Evolutionary conservation across 1,140 invertebrate genomes (phyloP).

Genomic region (Heliothis virescens): DNA sequence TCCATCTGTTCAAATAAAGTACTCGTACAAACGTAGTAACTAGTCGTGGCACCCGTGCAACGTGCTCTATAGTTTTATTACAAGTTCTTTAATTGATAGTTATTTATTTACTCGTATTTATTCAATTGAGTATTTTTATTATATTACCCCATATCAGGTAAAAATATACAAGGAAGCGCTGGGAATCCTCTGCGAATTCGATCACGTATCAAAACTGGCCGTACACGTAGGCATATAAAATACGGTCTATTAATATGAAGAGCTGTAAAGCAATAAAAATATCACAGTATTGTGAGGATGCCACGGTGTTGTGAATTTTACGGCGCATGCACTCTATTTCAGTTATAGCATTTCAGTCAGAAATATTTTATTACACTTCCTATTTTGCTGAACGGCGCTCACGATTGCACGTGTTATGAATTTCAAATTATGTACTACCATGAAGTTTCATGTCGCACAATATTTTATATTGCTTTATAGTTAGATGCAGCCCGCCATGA

Average conservation of each 20-base stretch:
- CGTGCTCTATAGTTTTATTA: constrained; percentile 1
- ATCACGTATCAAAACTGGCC: constrained; percentile 33
- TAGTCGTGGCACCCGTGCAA: background rate
- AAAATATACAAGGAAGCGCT: constrained; percentile 8
- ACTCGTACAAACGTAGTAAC: constrained; percentile 49
- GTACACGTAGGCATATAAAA: constrained; percentile 44
- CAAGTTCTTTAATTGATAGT: too few species aligned
- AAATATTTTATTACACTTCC: constrained; percentile 82
- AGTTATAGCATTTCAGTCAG: constrained; percentile 79
- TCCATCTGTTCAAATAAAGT: constrained; percentile 66
- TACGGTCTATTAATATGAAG: constrained; percentile 48
- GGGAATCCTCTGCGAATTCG: constrained; percentile 16
- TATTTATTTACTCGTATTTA: constrained; percentile 24
- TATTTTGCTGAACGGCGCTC: constrained; percentile 77
- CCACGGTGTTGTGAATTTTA: constrained; percentile 64
- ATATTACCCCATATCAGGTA: constrained; percentile 3
- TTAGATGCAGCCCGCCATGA: constrained; percentile 47
- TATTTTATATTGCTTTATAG: constrained; percentile 55
- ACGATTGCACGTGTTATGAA: constrained; percentile 75
- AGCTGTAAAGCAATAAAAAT: constrained; percentile 48
- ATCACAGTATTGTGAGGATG: constrained; percentile 45
- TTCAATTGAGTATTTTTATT: constrained; percentile 3
- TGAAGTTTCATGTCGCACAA: constrained; percentile 57
- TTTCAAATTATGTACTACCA: constrained; percentile 68
- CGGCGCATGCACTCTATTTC: constrained; percentile 75